phyloP scores from a whole-genome alignment of 1,140 invertebrate genomes.

The Aleiodes sp. region DNA sequence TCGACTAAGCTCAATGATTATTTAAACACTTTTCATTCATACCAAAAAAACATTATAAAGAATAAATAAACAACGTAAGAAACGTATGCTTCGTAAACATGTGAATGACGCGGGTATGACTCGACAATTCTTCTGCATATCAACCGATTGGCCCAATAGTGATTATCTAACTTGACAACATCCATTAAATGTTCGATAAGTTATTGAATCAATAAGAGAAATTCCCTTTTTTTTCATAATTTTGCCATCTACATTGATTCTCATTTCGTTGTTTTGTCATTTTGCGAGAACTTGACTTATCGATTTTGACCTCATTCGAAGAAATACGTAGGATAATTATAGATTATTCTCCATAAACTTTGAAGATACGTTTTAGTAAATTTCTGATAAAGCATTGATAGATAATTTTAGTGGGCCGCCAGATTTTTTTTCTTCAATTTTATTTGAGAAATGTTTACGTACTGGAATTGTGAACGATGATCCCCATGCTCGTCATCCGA shows the following conservation, averaged over 20 bases:
- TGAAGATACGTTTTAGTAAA: too few relatives aligned
- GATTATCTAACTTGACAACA: not conserved
- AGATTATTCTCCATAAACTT: too few relatives aligned
- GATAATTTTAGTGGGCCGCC: too few relatives aligned
- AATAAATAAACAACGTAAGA: not conserved
- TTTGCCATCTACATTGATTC: too few relatives aligned
- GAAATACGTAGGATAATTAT: too few relatives aligned
- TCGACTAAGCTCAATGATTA: not conserved
- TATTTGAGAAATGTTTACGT: slow-evolving; percentile 45
- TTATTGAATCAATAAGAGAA: too few relatives aligned
- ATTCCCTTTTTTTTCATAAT: not conserved
- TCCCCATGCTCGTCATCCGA: slow-evolving; percentile 60
- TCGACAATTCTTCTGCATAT: not conserved
- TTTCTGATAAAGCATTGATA: too few relatives aligned
- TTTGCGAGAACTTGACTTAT: too few relatives aligned
- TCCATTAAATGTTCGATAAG: not conserved
- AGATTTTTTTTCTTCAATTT: not conserved
- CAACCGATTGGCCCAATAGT: not conserved
- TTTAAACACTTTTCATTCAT: not conserved
- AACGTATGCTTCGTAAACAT: not conserved
- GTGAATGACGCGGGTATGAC: not conserved
- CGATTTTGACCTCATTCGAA: too few relatives aligned
- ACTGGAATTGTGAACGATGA: slow-evolving; percentile 61
- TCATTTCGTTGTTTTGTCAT: too few relatives aligned
- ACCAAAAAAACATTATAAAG: not conserved